Base-by-base conservation (phyloP, 1,140 invertebrate genomes). In the Cydia pomonella region DNA sequence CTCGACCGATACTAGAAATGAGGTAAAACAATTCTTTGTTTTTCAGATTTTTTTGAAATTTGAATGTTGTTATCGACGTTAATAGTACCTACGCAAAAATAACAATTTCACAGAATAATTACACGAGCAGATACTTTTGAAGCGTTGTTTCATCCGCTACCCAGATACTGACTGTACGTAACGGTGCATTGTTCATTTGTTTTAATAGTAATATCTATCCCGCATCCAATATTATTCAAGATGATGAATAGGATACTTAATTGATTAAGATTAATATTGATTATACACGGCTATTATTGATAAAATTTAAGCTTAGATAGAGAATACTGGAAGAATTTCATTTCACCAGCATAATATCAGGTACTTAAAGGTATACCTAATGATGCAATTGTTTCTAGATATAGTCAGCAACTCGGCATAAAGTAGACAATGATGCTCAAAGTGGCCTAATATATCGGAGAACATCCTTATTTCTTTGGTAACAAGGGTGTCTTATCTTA, bases 181-280 rank as follows among this genome's bases (percentile, higher is more conserved):
- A 59, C 9, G 53, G 23, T 23, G 6, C 53, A 59, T 59, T 59
- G n/a, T 59, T 59, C 53, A 59, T 59, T 59, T 59, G 53, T 59
- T 59, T 59, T 21, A 59, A 59, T 59, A 59, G 18, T 59, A 21
- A 59, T 59, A 59, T 23, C 21, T 59, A n/a, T 59, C 53, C 53
- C 53, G 53, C 53, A 59, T 59, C 53, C 4, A 59, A 23, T 59
- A 59, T 59, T 59, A 59, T 59, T 10, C 53, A 23, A 59, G 21
- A 59, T 59, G 53, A 59, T 59, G 53, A 59, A 59, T 59, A 59
- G 53, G 53, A 23, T 23, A 59, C 21, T 59, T 59, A 59, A 59
- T 59, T 59, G 53, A 59, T 21, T 23, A 23, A 59, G 50, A 59
- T 59, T 59, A 59, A 59, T 59, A 59, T 59, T 59, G 53, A 59